These are phyloP conservation scores for Sebastolobus altivelis DNA, from an alignment of 2,797 vertebrate genomes.

Conservation along the genomic window DNA sequence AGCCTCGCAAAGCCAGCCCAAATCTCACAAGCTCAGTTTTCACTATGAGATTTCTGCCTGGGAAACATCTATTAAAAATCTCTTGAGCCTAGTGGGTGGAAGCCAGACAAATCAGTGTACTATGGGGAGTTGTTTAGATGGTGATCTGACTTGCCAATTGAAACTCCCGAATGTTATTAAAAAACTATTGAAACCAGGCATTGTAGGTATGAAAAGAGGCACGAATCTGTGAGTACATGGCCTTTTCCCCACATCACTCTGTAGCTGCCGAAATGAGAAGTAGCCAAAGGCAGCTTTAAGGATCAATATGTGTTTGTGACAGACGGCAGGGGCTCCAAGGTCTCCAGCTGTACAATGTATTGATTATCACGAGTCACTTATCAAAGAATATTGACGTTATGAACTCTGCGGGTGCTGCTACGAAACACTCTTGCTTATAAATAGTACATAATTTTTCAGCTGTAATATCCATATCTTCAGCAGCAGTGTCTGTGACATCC, in stretches of 20 bases:
- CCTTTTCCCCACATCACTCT: slow-evolving; percentile 7
- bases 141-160: background rate
- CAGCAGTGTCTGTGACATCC: slow-evolving; percentile 33
- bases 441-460: background rate
- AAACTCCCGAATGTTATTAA: background rate
- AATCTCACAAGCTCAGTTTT: background rate
- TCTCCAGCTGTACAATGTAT: slow-evolving; percentile 24
- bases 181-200: slow-evolving; percentile 4
- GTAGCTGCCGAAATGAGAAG: slow-evolving; percentile 14
- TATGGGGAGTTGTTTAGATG: background rate
- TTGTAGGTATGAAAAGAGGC: slow-evolving; percentile 9
- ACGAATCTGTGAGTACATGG: background rate
- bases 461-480: slow-evolving; percentile 41
- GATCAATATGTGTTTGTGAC: slow-evolving; percentile 60
- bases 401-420: background rate
- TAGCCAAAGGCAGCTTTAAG: slow-evolving; percentile 18
- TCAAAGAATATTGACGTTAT: slow-evolving; percentile 40
- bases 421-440: slow-evolving; percentile 14
- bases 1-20: background rate
- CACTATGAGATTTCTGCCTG: background rate
- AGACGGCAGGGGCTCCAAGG: slow-evolving; percentile 23
- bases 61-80: background rate
- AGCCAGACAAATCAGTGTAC: background rate
- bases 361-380: slow-evolving; percentile 49
- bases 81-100: background rate